A percentile compares a stretch with the other conserved stretches of the same genome.
Conservation (phyloP, 2,888 invertebrate genomes). For the Phalera bucephala region DNA sequence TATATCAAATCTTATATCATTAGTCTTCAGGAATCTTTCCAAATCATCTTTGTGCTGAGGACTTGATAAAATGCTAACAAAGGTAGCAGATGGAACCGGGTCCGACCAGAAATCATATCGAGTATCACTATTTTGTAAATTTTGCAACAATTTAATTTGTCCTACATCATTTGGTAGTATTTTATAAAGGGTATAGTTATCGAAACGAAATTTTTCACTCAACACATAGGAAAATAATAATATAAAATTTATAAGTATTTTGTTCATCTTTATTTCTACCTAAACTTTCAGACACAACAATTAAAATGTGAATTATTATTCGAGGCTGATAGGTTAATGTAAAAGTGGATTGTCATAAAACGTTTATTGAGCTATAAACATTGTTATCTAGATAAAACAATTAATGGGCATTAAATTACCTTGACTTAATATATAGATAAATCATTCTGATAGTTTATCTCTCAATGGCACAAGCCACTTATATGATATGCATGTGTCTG, state of each 20-base stretch:
- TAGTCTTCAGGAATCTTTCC: slow-evolving; percentile 40
- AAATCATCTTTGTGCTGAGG: slow-evolving; percentile 50
- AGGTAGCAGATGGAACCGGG: slow-evolving; percentile 40
- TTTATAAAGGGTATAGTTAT: slow-evolving; percentile 72
- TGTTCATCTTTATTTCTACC: slow-evolving; percentile 20
- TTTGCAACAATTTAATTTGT: slow-evolving; percentile 68
- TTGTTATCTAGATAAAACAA: slow-evolving; percentile 6
- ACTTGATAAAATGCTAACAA: slow-evolving; percentile 59
- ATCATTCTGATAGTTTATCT: too few species aligned
- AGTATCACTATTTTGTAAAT: slow-evolving; percentile 57
- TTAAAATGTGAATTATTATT: too few species aligned
- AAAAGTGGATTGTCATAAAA: slow-evolving; percentile 1
- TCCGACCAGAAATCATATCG: slow-evolving; percentile 63
- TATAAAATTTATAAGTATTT: slow-evolving; percentile 14
- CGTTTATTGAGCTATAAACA: slow-evolving; percentile 14
- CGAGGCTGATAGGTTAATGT: too few species aligned
- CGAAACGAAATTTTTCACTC: slow-evolving; percentile 44
- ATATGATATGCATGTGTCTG: too few species aligned
- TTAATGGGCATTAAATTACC: slow-evolving; percentile 15
- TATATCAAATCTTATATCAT: slow-evolving; percentile 56
- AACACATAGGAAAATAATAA: slow-evolving; percentile 16
- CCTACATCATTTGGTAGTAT: slow-evolving; percentile 62
- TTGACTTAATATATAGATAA: neutral
- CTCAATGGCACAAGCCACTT: neutral
- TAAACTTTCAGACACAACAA: too few species aligned